These are phyloP conservation scores for Pandemis heparana DNA, from an alignment of 2,888 invertebrate species.

Conservation along the genomic window DNA sequence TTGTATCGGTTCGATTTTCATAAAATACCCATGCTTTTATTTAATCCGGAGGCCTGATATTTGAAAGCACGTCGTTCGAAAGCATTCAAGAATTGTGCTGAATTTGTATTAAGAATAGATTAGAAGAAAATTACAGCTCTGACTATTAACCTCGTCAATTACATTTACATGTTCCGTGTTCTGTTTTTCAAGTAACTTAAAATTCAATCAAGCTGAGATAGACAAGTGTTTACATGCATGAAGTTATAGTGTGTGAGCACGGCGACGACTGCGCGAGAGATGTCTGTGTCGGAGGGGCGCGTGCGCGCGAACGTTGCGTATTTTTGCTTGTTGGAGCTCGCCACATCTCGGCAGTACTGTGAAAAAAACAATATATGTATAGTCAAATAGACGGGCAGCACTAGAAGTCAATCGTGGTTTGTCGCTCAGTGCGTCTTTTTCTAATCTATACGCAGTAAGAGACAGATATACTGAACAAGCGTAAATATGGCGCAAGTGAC, in stretches of 20 bases:
- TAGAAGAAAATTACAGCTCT: too few relatives aligned
- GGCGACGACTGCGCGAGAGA: conserved; percentile 96
- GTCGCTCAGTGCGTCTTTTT: background rate
- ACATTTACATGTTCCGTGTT: background rate
- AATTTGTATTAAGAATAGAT: too few relatives aligned
- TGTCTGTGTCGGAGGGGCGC: conserved; percentile 96
- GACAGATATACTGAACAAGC: too few relatives aligned
- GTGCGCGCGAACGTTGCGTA: conserved; percentile 97
- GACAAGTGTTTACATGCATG: conserved; percentile 89
- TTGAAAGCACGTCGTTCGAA: too few relatives aligned
- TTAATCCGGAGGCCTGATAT: too few relatives aligned
- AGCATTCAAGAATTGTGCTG: too few relatives aligned
- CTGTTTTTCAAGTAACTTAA: background rate
- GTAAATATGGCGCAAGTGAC: too few relatives aligned
- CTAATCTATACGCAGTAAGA: too few relatives aligned
- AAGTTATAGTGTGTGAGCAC: conserved; percentile 94
- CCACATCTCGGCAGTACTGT: conserved; percentile 96
- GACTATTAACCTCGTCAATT: too few relatives aligned
- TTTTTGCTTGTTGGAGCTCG: conserved; percentile 94
- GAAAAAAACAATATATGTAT: conserved; percentile 52
- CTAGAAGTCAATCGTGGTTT: background rate
- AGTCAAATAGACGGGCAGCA: background rate
- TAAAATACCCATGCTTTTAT: too few relatives aligned
- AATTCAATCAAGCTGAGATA: conserved; percentile 2
- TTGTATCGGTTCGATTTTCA: too few relatives aligned